A percentile compares a stretch with the other conserved stretches of the same genome.
These are phyloP conservation scores for Gila orcuttii DNA, from an alignment of 2,113 vertebrate species.

Conservation along the genomic window DNA sequence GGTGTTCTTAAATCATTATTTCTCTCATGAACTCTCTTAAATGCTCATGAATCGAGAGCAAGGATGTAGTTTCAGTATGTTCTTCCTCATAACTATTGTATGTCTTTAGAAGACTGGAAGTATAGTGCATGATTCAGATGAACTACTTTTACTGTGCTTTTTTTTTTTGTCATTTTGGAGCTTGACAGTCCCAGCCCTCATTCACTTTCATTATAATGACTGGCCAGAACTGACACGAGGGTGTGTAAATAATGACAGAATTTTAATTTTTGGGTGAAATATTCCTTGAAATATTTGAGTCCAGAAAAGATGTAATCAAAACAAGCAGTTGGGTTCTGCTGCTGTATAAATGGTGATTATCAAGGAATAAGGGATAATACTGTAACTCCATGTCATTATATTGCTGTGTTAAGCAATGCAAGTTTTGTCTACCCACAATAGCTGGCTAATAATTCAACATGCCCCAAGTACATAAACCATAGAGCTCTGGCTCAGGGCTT, in stretches of 20 bases:
- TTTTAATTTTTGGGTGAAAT: slow-evolving; percentile 5
- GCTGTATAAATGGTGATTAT: slow-evolving; percentile 43
- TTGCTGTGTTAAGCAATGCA: slow-evolving; percentile 49
- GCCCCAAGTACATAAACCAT: slow-evolving; percentile 61
- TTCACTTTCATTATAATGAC: background rate
- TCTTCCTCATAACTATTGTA: background rate
- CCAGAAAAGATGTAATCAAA: background rate
- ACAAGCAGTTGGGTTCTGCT: slow-evolving; percentile 24
- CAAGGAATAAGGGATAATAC: slow-evolving; percentile 41
- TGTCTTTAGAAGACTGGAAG: background rate
- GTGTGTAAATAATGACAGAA: slow-evolving; percentile 12
- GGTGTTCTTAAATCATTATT: background rate
- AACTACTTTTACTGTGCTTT: background rate
- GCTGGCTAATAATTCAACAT: slow-evolving; percentile 69
- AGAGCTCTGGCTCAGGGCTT: slow-evolving; percentile 46
- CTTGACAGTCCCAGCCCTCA: background rate
- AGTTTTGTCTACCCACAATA: slow-evolving; percentile 36
- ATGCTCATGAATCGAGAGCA: background rate
- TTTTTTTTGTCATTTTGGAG: background rate
- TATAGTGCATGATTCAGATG: background rate
- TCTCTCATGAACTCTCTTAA: background rate
- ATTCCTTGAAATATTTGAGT: background rate
- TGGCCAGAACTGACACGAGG: background rate
- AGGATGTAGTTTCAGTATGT: background rate
- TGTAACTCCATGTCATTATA: slow-evolving; percentile 15